Evolutionary conservation across 2,113 vertebrate species (phyloP), one percentile per base, ranked within the genome.

Genomic region (Rana temporaria): DNA sequence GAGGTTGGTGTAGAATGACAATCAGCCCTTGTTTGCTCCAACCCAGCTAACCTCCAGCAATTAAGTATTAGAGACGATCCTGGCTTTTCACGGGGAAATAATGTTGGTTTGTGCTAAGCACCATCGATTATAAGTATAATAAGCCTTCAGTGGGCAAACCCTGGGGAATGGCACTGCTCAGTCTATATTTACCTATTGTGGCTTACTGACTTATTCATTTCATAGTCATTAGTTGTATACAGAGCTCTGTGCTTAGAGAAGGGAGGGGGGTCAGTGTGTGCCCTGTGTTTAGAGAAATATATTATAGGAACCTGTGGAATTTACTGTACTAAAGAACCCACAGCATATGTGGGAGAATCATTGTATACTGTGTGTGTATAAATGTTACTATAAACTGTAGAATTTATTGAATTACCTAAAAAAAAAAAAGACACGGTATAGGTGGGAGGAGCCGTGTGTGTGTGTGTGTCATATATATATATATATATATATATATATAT

Each of bases 91-190:
- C 79, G 55, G 75, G n/a, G n/a, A n/a, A n/a, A 84, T 87, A 89
- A 88, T 86, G 87, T 82, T 57, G 81, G 82, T 88, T 86, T 87
- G 84, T 89, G 87, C 86, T 85, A 81, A 78, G 88, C 73, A 72
- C 65, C 87, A 62, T 85, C 83, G 85, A 88, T 87, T 81, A 77
- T 64, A 74, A 78, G 85, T 78, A 84, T 90, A 86, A 85, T 85
- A 81, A 89, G 88, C 86, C 85, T 79, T 64, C 86, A 16, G 26
- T 30, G 26, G 26, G 26, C 26, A 2, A 1, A 30, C 84, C 0
- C 55, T 30, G 79, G 82, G 86, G 80, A 81, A 85, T 57, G 85
- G 72, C 38, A 82, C 85, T 87, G 86, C 86, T 87, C 84, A 63
- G 64, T 63, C 81, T 80, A 7, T 14, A 9, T 81, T 55, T 85